phyloP scores from a whole-genome alignment of 2,113 vertebrate species.

The Silurus glanis region DNA sequence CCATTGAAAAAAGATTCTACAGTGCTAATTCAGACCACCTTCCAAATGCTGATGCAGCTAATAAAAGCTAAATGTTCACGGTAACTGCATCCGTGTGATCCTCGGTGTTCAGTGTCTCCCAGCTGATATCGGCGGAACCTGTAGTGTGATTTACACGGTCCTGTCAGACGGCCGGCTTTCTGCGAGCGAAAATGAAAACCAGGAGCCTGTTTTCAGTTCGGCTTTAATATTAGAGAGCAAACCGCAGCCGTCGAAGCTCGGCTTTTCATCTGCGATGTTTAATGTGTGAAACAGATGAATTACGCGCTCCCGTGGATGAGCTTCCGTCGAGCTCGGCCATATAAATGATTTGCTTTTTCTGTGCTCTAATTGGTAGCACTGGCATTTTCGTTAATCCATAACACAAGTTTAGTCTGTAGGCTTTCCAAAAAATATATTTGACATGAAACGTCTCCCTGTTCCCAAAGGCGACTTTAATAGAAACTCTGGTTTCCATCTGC shows the following conservation, averaged over 20 bases:
- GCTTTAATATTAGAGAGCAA: constrained; percentile 27
- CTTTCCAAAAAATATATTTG: too few species aligned
- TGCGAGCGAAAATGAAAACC: constrained; percentile 40
- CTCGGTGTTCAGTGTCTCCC: constrained; percentile 47
- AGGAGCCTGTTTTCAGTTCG: constrained; percentile 10
- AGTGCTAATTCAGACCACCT: not conserved
- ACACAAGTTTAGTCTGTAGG: not conserved
- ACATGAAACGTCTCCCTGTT: too few species aligned
- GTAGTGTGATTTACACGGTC: not conserved
- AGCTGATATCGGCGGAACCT: constrained; percentile 40
- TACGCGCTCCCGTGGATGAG: constrained; percentile 25
- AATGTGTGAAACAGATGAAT: constrained; percentile 34
- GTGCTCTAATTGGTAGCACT: constrained; percentile 5
- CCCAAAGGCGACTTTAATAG: not conserved
- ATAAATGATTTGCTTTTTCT: constrained; percentile 1
- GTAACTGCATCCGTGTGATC: not conserved
- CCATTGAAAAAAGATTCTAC: not conserved
- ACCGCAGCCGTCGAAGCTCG: not conserved
- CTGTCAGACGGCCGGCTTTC: not conserved
- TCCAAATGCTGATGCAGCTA: not conserved
- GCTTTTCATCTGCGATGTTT: constrained; percentile 35
- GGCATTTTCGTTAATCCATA: not conserved
- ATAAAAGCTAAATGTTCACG: not conserved
- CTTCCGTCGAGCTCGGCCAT: not conserved
- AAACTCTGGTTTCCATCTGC: not conserved